Conservation (phyloP, 1,140 invertebrate species). For the Drosophila insularis region DNA sequence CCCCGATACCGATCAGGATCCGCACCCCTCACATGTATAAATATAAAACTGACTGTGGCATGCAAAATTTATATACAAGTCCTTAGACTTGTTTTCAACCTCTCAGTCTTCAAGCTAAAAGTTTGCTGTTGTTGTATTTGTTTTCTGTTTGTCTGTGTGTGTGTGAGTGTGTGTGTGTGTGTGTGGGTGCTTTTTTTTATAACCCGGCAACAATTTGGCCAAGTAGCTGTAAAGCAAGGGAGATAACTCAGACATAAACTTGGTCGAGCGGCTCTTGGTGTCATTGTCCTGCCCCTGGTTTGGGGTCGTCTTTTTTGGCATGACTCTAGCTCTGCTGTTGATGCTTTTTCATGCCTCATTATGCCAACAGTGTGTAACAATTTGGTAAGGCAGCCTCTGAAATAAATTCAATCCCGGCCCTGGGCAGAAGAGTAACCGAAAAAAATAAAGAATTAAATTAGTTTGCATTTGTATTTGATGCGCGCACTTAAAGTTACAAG, state of each 20-base stretch:
- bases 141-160: background rate
- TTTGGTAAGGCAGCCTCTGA: conserved; percentile 30
- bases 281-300: conserved; percentile 9
- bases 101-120: conserved; percentile 17
- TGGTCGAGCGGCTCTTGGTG: background rate
- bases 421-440: conserved; percentile 2
- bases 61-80: conserved; percentile 54
- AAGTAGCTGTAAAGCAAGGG: conserved; percentile 63
- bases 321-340: conserved; percentile 14
- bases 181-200: conserved; percentile 45
- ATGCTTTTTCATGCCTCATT: conserved; percentile 62
- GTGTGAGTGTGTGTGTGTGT: background rate
- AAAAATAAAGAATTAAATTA: conserved; percentile 44
- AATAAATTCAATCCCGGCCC: conserved; percentile 37
- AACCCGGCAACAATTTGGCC: conserved; percentile 65
- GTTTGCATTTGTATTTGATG: conserved; percentile 51
- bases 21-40: conserved; percentile 7
- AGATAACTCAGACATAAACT: conserved; percentile 51
- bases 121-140: conserved; percentile 9
- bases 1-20: background rate
- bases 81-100: background rate
- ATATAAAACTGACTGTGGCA: conserved; percentile 44
- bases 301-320: background rate
- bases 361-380: conserved; percentile 67
- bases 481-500: conserved; percentile 15